These are phyloP conservation scores for Hypomecis atomaria DNA, from an alignment of 2,888 invertebrate species.

Conservation along the genomic window DNA sequence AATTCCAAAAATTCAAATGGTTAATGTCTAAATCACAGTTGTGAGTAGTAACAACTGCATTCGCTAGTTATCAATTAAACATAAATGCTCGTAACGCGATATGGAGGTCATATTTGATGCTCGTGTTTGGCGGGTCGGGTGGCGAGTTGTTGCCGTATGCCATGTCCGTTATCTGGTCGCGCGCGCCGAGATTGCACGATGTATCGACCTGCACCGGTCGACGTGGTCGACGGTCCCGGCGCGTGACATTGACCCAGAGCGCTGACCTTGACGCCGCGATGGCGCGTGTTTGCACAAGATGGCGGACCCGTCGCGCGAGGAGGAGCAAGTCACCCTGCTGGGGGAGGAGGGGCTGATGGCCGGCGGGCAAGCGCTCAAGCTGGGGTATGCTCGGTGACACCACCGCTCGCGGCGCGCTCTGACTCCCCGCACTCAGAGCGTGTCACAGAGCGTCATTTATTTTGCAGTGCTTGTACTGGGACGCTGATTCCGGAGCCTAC, in stretches of 20 bases:
- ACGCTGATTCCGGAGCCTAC: constrained; percentile 89
- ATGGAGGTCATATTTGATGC: neutral
- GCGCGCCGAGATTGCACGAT: neutral
- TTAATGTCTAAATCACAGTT: neutral
- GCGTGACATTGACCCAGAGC: constrained; percentile 88
- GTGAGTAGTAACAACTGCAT: neutral
- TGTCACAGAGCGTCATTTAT: constrained; percentile 83
- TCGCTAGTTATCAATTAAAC: neutral
- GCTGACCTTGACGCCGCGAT: constrained; percentile 84
- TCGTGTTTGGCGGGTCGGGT: neutral
- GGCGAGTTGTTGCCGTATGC: neutral
- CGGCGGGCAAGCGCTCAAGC: constrained; percentile 98
- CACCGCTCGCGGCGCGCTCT: constrained; percentile 68
- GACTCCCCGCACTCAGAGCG: constrained; percentile 79
- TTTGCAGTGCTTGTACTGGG: constrained; percentile 91
- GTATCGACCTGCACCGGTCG: constrained; percentile 42
- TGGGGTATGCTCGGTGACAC: constrained; percentile 92
- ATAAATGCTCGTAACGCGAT: neutral
- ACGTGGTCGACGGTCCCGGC: constrained; percentile 31
- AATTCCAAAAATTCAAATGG: neutral
- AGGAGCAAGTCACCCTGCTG: constrained; percentile 97
- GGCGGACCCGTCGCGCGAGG: constrained; percentile 98
- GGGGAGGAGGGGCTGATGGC: constrained; percentile 98
- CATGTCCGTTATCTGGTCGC: constrained; percentile 3
- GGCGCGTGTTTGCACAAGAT: constrained; percentile 91